Base-by-base conservation (phyloP, 30 jellyfish, hydroid and myxozoan species). In the Cassiopea xamachana region DNA sequence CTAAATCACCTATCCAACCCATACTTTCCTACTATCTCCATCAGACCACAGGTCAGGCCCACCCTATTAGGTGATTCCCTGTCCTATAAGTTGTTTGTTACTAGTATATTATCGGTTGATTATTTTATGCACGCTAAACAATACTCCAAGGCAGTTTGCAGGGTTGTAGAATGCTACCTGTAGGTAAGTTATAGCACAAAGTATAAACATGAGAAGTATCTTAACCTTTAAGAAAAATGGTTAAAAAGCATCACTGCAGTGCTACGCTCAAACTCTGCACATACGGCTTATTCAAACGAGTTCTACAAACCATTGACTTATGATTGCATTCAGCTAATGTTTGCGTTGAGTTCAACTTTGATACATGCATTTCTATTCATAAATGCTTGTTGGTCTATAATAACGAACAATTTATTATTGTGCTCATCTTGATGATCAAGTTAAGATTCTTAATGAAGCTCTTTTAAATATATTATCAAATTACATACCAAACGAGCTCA, bases 401-500 rank as follows among this genome's bases (percentile, higher is more conserved):
- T n/a, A n/a, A n/a, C n/a, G n/a, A n/a, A n/a, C n/a, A n/a, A n/a
- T n/a, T n/a, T n/a, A n/a, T n/a, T n/a, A n/a, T n/a, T n/a, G n/a
- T n/a, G 48, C 78, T 6, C 16, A 69, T 75, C 73, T 74, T 75
- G 4, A 75, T 75, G 61, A 75, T 6, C 84, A 75, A 48, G 84
- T 75, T 2, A 75, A 75, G 68, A 18, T 75, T 46, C 84, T 75
- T 44, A 75, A 27, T 48, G 84, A 75, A 69, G 78, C 6, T 50
- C 67, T 84, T 44, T 46, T 84, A 39, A 84, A 84, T 48, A 64
- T 68, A 12, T 84, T 16, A 46, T 71, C 88, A 64, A 68, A 84
- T 71, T 84, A 67, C 49, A 58, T 84, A 46, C 92, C 92, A 13
- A 69, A 84, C 92, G 48, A 69, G 78, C 16, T 2, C 78, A 69